Evolutionary conservation across 2,797 vertebrate species (phyloP), one percentile per base, ranked within the genome.

Genomic region (Discoglossus pictus): DNA sequence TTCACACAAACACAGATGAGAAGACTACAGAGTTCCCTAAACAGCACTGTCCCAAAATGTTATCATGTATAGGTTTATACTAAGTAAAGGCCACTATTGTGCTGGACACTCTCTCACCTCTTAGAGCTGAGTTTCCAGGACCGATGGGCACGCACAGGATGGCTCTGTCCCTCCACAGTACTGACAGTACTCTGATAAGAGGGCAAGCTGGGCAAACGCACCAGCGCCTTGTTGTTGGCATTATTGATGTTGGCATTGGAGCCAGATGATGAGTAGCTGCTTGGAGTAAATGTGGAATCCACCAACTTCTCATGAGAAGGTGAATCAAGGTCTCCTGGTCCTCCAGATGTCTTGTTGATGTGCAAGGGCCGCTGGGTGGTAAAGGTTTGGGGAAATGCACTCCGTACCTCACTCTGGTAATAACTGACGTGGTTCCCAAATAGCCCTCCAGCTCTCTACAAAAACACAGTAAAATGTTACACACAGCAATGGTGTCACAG

Each of bases 201-300:
- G 24, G 92, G 78, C 0, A 94, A 92, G 75, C 82, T 88, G 1
- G 93, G 91, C 78, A 92, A 91, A 70, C 92, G 90, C 9, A 85
- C 89, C 77, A 98, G 86, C 80, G 90, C 91, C 0, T 96, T 99
- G 86, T 99, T 99, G 88, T 99, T 99, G 86, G 97, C 97, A 0
- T 99, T 99, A 88, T 99, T 99, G 82, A 99, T 96, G 88, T 99
- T 99, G 85, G 97, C 95, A 1, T 99, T 99, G 78, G 97, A 99
- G 75, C 94, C 95, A 2, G 94, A 94, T 42, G 95, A 98, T 1
- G 96, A 98, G 82, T 98, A 98, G 71, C 94, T 98, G 84, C 94
- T 98, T 71, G 95, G 96, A 13, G 96, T 97, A 87, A 99, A 98
- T 53, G 93, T 95, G 9, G 97, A 98, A 88, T 98, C 97, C 78